Base-by-base conservation (phyloP, 53 echinoderm and acorn worm genomes). In the Luidia sarsii region DNA sequence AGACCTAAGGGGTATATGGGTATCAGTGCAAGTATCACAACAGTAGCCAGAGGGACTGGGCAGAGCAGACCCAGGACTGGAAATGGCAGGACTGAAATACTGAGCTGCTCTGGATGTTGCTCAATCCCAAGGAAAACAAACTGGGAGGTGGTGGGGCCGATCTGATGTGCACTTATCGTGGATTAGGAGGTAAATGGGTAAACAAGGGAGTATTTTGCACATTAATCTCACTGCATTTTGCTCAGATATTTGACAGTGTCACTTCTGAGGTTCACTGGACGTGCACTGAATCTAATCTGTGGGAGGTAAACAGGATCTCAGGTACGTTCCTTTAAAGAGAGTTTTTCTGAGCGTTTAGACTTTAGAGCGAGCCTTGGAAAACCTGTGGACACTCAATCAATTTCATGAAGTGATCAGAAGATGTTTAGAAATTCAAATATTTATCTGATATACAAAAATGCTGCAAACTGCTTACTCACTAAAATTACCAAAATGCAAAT, bases 61-160 rank as follows among this genome's bases (percentile, higher is more conserved):
- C 51, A 31, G 52, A 29, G 48, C 69, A n/a, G 33, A 11, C 6
- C 11, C 41, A 7, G 11, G 41, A 11, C 11, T 41, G 41, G 11
- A 9, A 32, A 18, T 31, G 50, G 52, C 50, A 50, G 41, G 11
- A 41, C 6, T 6, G 41, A 41, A 41, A 41, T 41, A 41, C 18
- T 33, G 53, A 1, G 15, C 29, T 30, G 6, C 41, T 41, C 41
- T 7, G 11, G 41, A 41, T 11, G n/a, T 11, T 11, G 48, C 31
- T 52, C 50, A 50, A 72, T 53, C 72, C 56, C 55, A 72, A 72
- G 37, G 50, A 24, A 72, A 72, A 72, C 72, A 72, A 72, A 56
- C 55, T 16, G 35, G 63, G 19, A 32, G 59, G 19, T 38, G 48
- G 46, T 72, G 54, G 37, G 72, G 55, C 54, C 37, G 72, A 55